Evolutionary conservation across 2,797 vertebrate genomes (phyloP).

Genomic region (Limosa lapponica): DNA sequence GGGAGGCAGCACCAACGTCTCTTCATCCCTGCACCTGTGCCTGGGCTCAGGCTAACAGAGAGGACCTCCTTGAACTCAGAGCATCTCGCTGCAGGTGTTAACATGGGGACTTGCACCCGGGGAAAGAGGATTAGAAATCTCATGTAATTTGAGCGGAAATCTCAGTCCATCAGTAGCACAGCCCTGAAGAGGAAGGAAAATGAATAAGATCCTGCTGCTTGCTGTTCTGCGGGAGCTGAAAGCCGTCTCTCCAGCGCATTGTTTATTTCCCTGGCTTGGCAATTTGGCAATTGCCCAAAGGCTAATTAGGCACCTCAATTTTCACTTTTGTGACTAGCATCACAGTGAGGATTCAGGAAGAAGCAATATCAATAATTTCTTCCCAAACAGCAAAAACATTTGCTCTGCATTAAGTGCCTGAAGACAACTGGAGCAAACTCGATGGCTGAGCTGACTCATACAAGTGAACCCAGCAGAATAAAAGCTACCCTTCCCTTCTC

Average conservation of each 20-base stretch:
- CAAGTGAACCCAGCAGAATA: background rate
- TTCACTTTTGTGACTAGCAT: background rate
- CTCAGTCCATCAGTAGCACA: background rate
- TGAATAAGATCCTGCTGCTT: background rate
- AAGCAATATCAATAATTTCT: slow-evolving; percentile 32
- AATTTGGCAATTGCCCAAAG: slow-evolving; percentile 43
- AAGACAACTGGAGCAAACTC: slow-evolving; percentile 21
- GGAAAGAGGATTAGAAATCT: background rate
- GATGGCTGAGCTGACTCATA: background rate
- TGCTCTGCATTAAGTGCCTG: background rate
- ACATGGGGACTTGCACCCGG: fast-evolving
- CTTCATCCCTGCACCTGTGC: fast-evolving
- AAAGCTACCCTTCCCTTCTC: background rate
- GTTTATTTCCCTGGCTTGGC: slow-evolving; percentile 34
- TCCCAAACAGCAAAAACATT: slow-evolving; percentile 30
- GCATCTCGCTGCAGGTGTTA: background rate
- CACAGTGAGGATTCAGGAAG: background rate
- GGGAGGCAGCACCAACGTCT: background rate
- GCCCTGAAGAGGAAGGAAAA: background rate
- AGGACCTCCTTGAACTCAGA: background rate
- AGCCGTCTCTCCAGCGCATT: background rate
- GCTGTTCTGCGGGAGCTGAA: background rate
- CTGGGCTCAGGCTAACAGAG: fast-evolving
- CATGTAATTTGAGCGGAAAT: background rate
- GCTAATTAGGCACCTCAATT: slow-evolving; percentile 64